Base-by-base conservation (phyloP, 1,140 invertebrate species). In the Drosophila burlai region DNA sequence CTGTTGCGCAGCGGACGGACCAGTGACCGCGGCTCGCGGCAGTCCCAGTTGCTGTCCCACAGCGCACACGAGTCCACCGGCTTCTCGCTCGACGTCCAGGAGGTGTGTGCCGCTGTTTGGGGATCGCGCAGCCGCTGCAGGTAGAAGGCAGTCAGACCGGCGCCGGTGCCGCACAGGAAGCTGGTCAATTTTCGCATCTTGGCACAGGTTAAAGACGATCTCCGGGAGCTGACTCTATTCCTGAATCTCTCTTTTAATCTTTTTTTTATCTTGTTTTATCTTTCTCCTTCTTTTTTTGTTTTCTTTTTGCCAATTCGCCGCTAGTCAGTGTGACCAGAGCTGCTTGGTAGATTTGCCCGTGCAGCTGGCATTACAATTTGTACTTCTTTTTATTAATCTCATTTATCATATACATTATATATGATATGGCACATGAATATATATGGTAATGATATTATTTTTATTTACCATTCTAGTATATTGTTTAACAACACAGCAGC, bases 1-100 rank as follows among this genome's bases (percentile, higher is more conserved):
- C 93, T 82, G 81, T 77, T 64, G 59, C 82, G 76, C 89, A 74
- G 68, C 94, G 96, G 96, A 71, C 96, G 95, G 0, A 97, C 94
- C 61, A 97, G 90, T 91, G 94, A 95, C 43, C 95, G 95, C 49
- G 96, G 96, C 81, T 97, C 95, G 43, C 97, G 94, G 84, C 97
- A 97, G 92, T 98, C 97, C 97, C 97, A 98, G 93, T 98, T 98
- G 67, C 94, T 94, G 83, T 98, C 96, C 97, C 97, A 98, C 90
- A 95, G 95, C 0, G 95, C 94, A 40, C 65, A 84, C 42, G 94
- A 94, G 5, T 94, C 94, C 16, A 95, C 93, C 16, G 94, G 94
- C 36, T 76, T 93, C 62, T 94, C 95, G 93, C 95, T 95, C 6
- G 94, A 95, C 15, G 95, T 96, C 95, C 95, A 96, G 0, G 96